Conservation (phyloP, 2,797 vertebrate species). For the Sebastolobus alascanus region DNA sequence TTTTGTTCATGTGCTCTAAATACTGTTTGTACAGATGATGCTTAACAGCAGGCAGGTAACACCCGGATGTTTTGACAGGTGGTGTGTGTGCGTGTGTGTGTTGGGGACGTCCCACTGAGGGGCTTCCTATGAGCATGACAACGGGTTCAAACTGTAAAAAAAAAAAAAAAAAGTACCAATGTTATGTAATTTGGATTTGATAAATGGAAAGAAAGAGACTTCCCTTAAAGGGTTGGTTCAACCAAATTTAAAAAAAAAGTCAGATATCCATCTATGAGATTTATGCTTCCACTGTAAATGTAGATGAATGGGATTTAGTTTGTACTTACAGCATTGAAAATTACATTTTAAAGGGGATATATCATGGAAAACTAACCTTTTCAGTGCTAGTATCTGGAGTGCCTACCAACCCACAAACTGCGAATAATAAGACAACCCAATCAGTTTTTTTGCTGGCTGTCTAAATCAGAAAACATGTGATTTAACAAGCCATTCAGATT, state of each 20-base stretch:
- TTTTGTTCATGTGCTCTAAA: constrained; percentile 25
- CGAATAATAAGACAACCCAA: background rate
- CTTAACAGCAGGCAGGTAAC: constrained; percentile 74
- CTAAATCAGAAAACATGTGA: no score
- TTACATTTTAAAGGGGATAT: background rate
- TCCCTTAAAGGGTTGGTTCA: background rate
- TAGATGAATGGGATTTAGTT: background rate
- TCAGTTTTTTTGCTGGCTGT: no score
- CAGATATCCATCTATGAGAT: background rate
- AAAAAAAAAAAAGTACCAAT: background rate
- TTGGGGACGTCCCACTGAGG: constrained; percentile 22
- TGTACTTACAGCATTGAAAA: background rate
- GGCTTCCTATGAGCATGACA: constrained; percentile 26
- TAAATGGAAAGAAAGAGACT: background rate
- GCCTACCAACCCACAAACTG: no score
- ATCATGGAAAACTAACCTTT: background rate
- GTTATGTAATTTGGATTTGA: constrained; percentile 28
- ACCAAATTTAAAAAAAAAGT: background rate
- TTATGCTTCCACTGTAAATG: background rate
- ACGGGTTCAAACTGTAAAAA: constrained; percentile 18
- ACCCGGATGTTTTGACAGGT: constrained; percentile 79
- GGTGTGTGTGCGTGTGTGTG: constrained; percentile 41
- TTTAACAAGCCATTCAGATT: no score
- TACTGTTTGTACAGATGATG: constrained; percentile 76
- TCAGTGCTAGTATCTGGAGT: no score